Percentiles rank a stretch among this genome's conserved stretches.
phyloP scores from a whole-genome alignment of 2,888 invertebrate species.

The Parnassius orleans region DNA sequence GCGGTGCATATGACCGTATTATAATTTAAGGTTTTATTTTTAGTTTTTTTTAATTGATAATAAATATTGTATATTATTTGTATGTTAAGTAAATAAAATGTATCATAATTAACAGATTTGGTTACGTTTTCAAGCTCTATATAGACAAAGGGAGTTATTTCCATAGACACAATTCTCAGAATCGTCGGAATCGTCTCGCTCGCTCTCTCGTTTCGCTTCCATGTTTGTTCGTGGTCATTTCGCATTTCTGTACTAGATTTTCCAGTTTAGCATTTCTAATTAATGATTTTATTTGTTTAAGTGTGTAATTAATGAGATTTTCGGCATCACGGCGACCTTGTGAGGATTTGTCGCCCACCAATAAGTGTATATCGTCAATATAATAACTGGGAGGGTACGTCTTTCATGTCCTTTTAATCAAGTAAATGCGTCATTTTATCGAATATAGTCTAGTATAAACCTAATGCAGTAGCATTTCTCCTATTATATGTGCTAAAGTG shows the following conservation, averaged over 20 bases:
- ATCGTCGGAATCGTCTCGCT: constrained; percentile 67
- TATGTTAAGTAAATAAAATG: no score
- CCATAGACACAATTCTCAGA: constrained; percentile 44
- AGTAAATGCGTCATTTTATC: constrained; percentile 81
- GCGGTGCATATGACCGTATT: no score
- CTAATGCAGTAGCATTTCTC: constrained; percentile 47
- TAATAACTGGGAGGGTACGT: constrained; percentile 80
- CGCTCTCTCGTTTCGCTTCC: constrained; percentile 77
- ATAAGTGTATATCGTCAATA: constrained; percentile 71
- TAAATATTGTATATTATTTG: no score
- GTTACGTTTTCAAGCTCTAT: constrained; percentile 27
- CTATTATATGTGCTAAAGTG: constrained; percentile 34
- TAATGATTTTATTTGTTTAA: constrained; percentile 65
- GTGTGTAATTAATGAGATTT: constrained; percentile 79
- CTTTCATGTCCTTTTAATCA: constrained; percentile 74
- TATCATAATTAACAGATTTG: no score
- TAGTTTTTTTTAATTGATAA: no score
- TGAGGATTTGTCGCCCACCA: constrained; percentile 73
- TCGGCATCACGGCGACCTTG: constrained; percentile 71
- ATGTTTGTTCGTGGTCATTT: constrained; percentile 81
- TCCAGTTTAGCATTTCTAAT: constrained; percentile 68
- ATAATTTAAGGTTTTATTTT: no score
- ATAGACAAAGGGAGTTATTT: constrained; percentile 45
- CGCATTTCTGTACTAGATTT: constrained; percentile 76
- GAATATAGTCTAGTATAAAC: constrained; percentile 60